Percentiles rank a stretch among this genome's conserved stretches.
Evolutionary conservation across 2,113 vertebrate genomes (phyloP).

Genomic region (Galeopterus variegatus): DNA sequence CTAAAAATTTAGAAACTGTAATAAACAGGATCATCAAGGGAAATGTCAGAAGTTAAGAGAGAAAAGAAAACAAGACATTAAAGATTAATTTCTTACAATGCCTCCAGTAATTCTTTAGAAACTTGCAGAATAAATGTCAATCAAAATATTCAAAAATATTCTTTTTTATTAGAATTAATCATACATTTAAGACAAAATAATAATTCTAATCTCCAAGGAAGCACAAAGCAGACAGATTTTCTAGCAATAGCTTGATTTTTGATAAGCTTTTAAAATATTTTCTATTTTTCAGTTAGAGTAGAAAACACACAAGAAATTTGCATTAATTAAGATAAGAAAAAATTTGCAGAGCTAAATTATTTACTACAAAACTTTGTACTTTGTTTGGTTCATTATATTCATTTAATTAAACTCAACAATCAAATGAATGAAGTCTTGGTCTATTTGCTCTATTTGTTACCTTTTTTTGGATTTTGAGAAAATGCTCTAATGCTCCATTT

Average conservation of each 20-base stretch:
- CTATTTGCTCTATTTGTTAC: not conserved
- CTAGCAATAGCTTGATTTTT: conserved; percentile 44
- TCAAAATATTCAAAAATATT: conserved; percentile 17
- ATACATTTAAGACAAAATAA: conserved; percentile 54
- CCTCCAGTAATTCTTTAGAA: not conserved
- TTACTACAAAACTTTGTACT: conserved; percentile 7
- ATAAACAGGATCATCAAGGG: not conserved
- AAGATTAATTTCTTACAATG: not conserved
- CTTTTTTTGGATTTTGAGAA: not conserved
- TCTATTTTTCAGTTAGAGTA: not conserved
- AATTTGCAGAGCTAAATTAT: conserved; percentile 47
- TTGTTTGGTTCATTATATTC: not conserved
- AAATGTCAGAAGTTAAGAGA: conserved; percentile 27
- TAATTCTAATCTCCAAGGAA: conserved; percentile 45
- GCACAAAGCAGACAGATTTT: conserved; percentile 26
- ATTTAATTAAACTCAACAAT: conserved; percentile 59
- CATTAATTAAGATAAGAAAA: conserved; percentile 68
- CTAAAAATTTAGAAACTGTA: not conserved
- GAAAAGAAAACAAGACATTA: not conserved
- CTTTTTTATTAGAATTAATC: conserved; percentile 11
- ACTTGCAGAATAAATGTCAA: conserved; percentile 52
- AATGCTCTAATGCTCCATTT: not conserved
- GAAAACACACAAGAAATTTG: conserved; percentile 42
- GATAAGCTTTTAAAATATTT: conserved; percentile 24
- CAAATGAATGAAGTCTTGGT: not conserved